phyloP scores from a whole-genome alignment of 2,797 vertebrate genomes.

The Serranus cabrilla region DNA sequence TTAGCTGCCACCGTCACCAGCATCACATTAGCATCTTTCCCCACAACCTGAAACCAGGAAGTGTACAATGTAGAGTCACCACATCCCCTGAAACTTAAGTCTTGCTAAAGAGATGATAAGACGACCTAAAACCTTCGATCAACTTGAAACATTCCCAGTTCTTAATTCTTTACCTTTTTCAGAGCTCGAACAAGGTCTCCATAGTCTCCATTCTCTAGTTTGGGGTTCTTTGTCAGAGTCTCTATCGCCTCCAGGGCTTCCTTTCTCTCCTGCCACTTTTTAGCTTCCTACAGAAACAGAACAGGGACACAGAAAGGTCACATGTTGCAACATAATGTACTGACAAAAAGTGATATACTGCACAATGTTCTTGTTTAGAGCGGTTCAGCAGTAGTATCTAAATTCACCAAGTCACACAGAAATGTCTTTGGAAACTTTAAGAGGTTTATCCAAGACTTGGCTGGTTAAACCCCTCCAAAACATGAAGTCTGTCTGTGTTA shows the following conservation, averaged over 20 bases:
- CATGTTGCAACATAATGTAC: not conserved
- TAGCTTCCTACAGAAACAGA: constrained; percentile 91
- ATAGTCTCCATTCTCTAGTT: constrained; percentile 95
- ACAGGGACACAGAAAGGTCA: not conserved
- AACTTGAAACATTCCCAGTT: not conserved
- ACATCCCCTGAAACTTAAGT: not conserved
- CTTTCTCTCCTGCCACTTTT: constrained; percentile 99
- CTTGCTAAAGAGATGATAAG: not conserved
- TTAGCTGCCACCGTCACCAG: constrained; percentile 96
- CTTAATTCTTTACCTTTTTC: constrained; percentile 90
- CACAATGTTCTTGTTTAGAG: not conserved
- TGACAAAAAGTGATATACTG: not conserved
- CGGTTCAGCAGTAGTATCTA: not conserved
- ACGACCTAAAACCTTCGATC: not conserved
- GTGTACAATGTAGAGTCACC: not conserved
- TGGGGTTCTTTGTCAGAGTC: constrained; percentile 92
- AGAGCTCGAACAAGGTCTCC: constrained; percentile 95
- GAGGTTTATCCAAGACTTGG: not conserved
- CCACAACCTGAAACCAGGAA: constrained; percentile 89
- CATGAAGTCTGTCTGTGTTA: not conserved
- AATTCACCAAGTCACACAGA: not conserved
- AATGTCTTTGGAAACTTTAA: not conserved
- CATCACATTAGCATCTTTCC: constrained; percentile 98
- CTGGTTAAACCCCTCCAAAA: not conserved
- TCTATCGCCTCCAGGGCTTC: constrained; percentile 96